Evolutionary conservation across 2,113 vertebrate genomes (phyloP).

Genomic region (Pedetes capensis): DNA sequence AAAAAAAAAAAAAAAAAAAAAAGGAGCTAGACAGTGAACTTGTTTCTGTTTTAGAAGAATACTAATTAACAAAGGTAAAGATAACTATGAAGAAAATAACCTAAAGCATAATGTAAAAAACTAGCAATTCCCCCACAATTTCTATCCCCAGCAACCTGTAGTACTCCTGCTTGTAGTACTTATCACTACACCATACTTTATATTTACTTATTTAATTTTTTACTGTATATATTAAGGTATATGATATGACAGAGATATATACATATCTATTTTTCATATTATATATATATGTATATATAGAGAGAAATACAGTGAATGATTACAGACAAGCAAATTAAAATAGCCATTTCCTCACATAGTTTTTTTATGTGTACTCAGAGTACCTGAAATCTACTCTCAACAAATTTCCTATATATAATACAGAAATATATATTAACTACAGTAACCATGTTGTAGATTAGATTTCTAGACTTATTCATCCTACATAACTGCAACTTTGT

Average conservation of each 20-base stretch:
- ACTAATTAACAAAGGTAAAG: neutral
- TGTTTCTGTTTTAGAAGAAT: conserved; percentile 2
- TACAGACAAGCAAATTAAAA: neutral
- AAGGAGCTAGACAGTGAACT: no score
- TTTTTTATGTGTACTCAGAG: neutral
- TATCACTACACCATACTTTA: neutral
- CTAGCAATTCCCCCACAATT: neutral
- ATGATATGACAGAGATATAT: neutral
- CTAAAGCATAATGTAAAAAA: neutral
- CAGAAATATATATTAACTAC: neutral
- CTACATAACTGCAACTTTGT: neutral
- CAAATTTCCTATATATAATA: neutral
- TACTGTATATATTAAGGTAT: neutral
- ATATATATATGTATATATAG: neutral
- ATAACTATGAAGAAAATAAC: neutral
- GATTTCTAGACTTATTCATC: neutral
- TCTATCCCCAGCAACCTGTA: neutral
- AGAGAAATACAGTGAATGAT: neutral
- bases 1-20: no score
- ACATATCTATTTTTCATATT: no score
- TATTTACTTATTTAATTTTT: neutral
- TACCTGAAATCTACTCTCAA: neutral
- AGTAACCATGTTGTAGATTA: neutral
- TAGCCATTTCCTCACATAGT: neutral
- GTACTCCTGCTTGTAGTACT: neutral